phyloP scores from a whole-genome alignment of 2,888 invertebrate genomes.

The Ashinkailepas kermadecensis region DNA sequence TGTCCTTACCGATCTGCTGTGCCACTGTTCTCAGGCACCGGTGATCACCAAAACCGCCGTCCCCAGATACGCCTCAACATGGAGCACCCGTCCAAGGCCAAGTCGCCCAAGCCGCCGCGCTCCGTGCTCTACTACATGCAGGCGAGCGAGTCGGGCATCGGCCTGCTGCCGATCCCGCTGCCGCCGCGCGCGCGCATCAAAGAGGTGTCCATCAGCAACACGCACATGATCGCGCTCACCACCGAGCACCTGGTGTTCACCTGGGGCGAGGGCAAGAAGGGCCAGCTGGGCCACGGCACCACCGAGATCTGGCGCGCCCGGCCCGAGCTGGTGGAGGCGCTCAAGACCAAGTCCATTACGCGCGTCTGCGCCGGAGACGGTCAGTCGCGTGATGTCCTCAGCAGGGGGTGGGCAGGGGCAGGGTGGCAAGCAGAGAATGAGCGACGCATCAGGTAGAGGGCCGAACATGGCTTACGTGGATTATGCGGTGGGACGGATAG shows the following conservation, averaged over 20 bases:
- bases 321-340: conserved; percentile 53
- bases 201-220: conserved; percentile 50
- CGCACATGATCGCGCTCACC: conserved; percentile 53
- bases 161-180: conserved; percentile 50
- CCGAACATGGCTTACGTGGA: too few species aligned
- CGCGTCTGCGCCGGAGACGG: conserved; percentile 40
- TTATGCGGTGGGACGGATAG: too few species aligned
- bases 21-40: too few species aligned
- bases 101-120: conserved; percentile 34
- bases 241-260: conserved; percentile 55
- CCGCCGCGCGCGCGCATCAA: conserved; percentile 47
- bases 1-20: too few species aligned
- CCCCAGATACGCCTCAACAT: neutral
- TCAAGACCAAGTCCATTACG: conserved; percentile 54
- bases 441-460: too few species aligned
- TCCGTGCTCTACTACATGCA: conserved; percentile 53
- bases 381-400: conserved; percentile 22
- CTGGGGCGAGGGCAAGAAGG: conserved; percentile 60
- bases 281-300: conserved; percentile 55
- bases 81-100: neutral
- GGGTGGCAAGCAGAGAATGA: neutral
- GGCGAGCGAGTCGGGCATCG: conserved; percentile 48
- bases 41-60: neutral
- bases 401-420: neutral
- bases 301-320: conserved; percentile 48